phyloP scores from a whole-genome alignment of 2,888 invertebrate genomes.

The Fabriciana adippe region DNA sequence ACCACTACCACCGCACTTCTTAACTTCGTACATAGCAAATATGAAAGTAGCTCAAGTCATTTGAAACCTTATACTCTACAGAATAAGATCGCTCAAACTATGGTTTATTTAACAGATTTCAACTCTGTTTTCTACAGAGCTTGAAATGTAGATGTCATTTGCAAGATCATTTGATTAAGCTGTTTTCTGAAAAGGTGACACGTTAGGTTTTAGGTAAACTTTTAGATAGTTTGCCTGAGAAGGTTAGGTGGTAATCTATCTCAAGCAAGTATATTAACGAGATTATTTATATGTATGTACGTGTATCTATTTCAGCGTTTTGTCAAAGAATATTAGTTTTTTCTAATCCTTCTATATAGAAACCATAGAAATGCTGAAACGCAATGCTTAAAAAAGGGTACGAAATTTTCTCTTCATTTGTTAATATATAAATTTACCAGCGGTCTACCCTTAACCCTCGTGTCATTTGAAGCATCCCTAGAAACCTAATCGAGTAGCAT shows the following conservation, averaged over 20 bases:
- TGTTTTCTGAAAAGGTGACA: constrained; percentile 8
- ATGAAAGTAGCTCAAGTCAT: constrained; percentile 19
- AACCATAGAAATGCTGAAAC: too few relatives aligned
- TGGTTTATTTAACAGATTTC: constrained; percentile 28
- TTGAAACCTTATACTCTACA: constrained; percentile 18
- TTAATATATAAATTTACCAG: too few relatives aligned
- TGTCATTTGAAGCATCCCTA: too few relatives aligned
- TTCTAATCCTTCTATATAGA: too few relatives aligned
- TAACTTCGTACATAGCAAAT: constrained; percentile 13
- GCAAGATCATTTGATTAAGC: constrained; percentile 34
- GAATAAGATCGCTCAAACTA: constrained; percentile 21
- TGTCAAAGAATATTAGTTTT: too few relatives aligned
- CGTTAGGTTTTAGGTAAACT: constrained; percentile 1
- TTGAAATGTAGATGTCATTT: constrained; percentile 38
- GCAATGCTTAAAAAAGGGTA: too few relatives aligned
- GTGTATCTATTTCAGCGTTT: not conserved
- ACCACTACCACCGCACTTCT: constrained; percentile 5
- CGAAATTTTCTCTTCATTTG: too few relatives aligned
- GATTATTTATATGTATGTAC: not conserved
- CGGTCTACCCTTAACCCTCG: too few relatives aligned
- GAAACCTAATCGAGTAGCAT: too few relatives aligned
- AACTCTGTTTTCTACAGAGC: constrained; percentile 32
- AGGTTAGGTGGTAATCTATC: not conserved
- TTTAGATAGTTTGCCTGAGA: not conserved
- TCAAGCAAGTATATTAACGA: too few relatives aligned